Conservation (phyloP, 2,797 vertebrate species). For the Apogon hyalosoma region DNA sequence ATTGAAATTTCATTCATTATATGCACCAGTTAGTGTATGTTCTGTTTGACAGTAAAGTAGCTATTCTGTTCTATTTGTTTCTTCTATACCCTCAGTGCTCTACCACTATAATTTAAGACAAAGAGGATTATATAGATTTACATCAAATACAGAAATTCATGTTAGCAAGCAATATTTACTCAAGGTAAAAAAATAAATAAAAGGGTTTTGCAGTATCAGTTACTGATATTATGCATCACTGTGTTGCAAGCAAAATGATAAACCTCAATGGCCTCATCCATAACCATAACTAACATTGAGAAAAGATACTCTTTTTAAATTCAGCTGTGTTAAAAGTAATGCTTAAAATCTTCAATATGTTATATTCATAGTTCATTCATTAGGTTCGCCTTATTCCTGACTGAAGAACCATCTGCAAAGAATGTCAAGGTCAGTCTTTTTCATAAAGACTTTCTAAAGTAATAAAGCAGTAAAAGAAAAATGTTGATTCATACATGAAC, state of each 20-base stretch:
- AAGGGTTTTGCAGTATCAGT: not conserved
- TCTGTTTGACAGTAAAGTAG: no score
- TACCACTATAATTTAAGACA: not conserved
- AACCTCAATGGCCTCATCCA: conserved; percentile 2
- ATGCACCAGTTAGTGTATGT: no score
- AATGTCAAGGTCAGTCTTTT: conserved; percentile 27
- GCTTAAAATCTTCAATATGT: conserved; percentile 27
- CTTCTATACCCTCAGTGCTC: no score
- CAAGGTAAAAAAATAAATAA: no score
- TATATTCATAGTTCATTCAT: conserved; percentile 25
- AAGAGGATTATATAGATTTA: no score
- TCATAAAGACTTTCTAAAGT: conserved; percentile 27
- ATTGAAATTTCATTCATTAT: no score
- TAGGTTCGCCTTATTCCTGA: conserved; percentile 47
- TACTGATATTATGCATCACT: not conserved
- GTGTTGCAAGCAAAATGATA: not conserved
- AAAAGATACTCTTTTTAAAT: conserved; percentile 1
- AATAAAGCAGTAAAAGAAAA: conserved; percentile 37
- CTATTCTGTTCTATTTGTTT: no score
- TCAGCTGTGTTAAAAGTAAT: conserved; percentile 8
- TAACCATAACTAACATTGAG: not conserved
- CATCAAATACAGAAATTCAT: no score
- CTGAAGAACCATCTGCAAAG: conserved; percentile 48
- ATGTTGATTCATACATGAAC: conserved; percentile 29
- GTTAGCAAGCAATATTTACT: not conserved